phyloP scores from a whole-genome alignment of 1,140 invertebrate genomes.

The Wasmannia auropunctata region DNA sequence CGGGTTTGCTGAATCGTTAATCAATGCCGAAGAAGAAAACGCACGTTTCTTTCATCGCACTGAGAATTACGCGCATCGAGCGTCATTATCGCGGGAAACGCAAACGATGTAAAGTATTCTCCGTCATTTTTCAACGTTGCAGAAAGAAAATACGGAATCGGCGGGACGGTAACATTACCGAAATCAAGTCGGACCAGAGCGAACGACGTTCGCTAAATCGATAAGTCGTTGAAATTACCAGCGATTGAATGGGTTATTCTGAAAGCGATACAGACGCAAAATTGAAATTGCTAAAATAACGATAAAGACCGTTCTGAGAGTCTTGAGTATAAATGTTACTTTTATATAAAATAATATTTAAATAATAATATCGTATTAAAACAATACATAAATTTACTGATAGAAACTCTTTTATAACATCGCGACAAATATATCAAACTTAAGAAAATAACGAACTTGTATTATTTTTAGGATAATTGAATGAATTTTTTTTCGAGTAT shows the following conservation, averaged over 20 bases:
- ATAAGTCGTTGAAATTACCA: conserved; percentile 18
- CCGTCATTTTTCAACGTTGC: background rate
- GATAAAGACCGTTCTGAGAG: background rate
- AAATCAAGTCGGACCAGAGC: background rate
- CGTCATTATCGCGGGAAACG: background rate
- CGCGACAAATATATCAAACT: background rate
- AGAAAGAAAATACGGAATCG: background rate
- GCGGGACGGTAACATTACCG: background rate
- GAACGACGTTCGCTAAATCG: background rate
- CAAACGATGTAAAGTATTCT: no score
- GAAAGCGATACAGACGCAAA: background rate
- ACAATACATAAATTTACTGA: background rate
- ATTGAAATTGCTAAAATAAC: background rate
- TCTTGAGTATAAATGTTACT: background rate
- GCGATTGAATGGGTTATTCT: background rate
- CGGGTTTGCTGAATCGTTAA: conserved; percentile 23
- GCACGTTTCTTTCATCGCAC: background rate
- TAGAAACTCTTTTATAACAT: background rate
- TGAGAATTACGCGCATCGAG: background rate
- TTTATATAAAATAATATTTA: background rate
- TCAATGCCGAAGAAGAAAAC: conserved; percentile 32
- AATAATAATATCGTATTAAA: background rate
- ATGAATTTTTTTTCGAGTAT: background rate
- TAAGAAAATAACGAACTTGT: background rate
- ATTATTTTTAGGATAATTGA: background rate